Evolutionary conservation across 37 sponge, comb jelly and placozoan genomes (phyloP), one percentile per base, ranked within the genome.

Genomic region (Cliona cf. orientalis): DNA sequence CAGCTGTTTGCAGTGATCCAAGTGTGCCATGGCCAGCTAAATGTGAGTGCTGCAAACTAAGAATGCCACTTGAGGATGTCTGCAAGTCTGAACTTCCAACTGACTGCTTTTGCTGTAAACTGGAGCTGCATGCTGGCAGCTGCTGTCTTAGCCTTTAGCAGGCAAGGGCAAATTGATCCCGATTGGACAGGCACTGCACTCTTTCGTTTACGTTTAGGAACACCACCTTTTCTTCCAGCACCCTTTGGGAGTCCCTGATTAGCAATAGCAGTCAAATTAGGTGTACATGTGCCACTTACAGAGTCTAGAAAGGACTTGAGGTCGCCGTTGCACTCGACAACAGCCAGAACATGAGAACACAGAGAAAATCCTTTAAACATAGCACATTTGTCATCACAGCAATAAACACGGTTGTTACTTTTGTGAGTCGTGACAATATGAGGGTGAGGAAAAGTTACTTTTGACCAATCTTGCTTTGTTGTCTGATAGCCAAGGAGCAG

Each of bases 321-420:
- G 7, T 61, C 63, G 7, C 63, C 63, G n/a, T 61, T 61, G n/a
- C n/a, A 7, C n/a, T 61, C 63, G 7, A 28, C 63, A 25, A n/a
- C 63, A 26, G 63, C 63, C 6, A 61, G 26, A 61, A 61, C 28
- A 61, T 61, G 63, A n/a, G 63, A 61, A 61, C 63, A 61, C 5
- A 61, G 12, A n/a, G 23, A 5, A 61, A 26, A 61, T 25, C 28
- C 23, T n/a, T 9, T 22, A n/a, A 61, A 61, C 63, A 61, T 61
- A 6, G 63, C 26, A n/a, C 63, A 61, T 28, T 61, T 61, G 29
- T 61, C 63, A 61, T 61, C 63, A n/a, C 63, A 61, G n/a, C 23
- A 61, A 61, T 61, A 61, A 21, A 61, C 14, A 9, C 53, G 9
- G 14, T 49, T 61, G 63, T 61, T 26, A n/a, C 25, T n/a, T n/a